Conservation (phyloP, 2,888 invertebrate genomes). For the Agriopis marginaria region DNA sequence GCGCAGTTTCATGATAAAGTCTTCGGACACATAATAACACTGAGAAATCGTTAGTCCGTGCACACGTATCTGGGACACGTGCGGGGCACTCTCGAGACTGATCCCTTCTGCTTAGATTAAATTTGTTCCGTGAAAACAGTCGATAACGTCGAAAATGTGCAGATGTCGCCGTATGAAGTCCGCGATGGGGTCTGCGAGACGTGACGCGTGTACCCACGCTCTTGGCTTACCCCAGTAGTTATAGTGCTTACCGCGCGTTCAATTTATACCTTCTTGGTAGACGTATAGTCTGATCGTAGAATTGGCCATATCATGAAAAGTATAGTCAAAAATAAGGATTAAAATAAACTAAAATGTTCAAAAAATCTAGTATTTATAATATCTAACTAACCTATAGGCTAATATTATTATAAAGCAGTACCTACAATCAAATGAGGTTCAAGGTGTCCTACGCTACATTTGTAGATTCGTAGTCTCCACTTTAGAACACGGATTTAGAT, state of each 20-base stretch:
- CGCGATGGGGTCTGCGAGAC: conserved; percentile 72
- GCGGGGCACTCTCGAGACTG: conserved; percentile 79
- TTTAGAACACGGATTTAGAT: too few relatives aligned
- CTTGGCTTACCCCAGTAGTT: neutral
- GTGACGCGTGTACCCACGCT: conserved; percentile 73
- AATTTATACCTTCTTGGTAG: neutral
- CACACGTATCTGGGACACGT: conserved; percentile 74
- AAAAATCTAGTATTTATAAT: too few relatives aligned
- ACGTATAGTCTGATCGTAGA: too few relatives aligned
- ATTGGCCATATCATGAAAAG: too few relatives aligned
- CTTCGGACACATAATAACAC: conserved; percentile 74
- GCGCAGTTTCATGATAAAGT: conserved; percentile 62
- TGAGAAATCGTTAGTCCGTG: conserved; percentile 75
- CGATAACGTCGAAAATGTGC: conserved; percentile 81
- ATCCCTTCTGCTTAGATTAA: conserved; percentile 83
- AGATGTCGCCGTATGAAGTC: conserved; percentile 81
- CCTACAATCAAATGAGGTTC: too few relatives aligned
- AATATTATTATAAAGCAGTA: too few relatives aligned
- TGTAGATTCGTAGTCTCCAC: too few relatives aligned
- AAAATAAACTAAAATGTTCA: too few relatives aligned
- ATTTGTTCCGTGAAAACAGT: conserved; percentile 83
- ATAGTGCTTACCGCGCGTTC: neutral
- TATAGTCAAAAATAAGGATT: too few relatives aligned
- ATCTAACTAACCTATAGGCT: too few relatives aligned
- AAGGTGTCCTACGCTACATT: too few relatives aligned